Evolutionary conservation across 2,113 vertebrate species (phyloP), one percentile per base, ranked within the genome.

Genomic region (Chionomys nivalis): DNA sequence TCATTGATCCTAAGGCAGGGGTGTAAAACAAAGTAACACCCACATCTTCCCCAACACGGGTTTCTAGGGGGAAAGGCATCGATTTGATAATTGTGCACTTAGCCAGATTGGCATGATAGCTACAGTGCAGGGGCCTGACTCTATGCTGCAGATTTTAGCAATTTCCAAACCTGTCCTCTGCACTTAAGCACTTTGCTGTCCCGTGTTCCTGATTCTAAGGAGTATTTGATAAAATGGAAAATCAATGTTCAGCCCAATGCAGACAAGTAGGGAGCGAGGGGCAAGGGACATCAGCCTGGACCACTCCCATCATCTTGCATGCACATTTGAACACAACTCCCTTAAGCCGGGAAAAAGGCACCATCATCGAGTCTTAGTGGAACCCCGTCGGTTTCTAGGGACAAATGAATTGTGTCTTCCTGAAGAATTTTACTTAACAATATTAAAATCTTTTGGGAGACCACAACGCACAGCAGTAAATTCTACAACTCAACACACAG

Each of bases 211-310:
- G 79, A 73, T 94, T 86, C 61, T 61, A 33, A 19, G 47, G 77
- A 78, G 89, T 44, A 95, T 73, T 96, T 89, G 94, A 94, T 78
- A 93, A 88, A 95, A n/a, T 42, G 42, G 87, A 82, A 89, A 92
- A 95, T 91, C 72, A 87, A 91, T 39, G 28, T n/a, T 19, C 26
- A 88, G 31, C 26, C 23, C 36, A n/a, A 3, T 47, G 49, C 65
- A 36, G 31, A 49, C 8, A 47, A 63, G 39, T 77, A 58, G 14
- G 23, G 24, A 42, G 10, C 24, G 36, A n/a, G 44, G 6, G 21
- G 39, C 31, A 6, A 87, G 47, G n/a, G 61, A 42, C 66, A 87
- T 26, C 10, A 88, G 55, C 44, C n/a, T 72, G 47, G 77, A 19
- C 36, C 4, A 7, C 3, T 23, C 49, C 21, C 33, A 55, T 28